phyloP scores from a whole-genome alignment of 2,113 vertebrate species.

The Pao palembangensis region DNA sequence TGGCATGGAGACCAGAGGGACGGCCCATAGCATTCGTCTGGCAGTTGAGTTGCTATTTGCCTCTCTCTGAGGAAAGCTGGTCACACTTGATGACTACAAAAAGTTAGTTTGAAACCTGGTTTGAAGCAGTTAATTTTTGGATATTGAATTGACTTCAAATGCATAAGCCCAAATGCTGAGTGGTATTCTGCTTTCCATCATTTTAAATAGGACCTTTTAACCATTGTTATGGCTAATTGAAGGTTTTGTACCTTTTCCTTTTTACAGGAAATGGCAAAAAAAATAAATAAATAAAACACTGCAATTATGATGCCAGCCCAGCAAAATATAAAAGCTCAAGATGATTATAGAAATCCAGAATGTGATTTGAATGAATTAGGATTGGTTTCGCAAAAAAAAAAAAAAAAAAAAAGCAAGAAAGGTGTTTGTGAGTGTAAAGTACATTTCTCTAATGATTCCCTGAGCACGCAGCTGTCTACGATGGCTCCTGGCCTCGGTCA shows the following conservation, averaged over 20 bases:
- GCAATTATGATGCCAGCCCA: conserved; percentile 46
- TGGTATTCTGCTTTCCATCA: background rate
- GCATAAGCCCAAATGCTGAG: conserved; percentile 25
- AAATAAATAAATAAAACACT: conserved; percentile 63
- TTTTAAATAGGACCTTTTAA: conserved; percentile 25
- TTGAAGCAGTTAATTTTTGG: conserved; percentile 17
- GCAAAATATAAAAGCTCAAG: conserved; percentile 14
- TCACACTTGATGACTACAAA: too few species aligned
- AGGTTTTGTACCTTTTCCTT: conserved; percentile 72
- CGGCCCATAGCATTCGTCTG: conserved; percentile 46
- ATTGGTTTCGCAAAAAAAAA: too few species aligned
- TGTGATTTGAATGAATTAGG: too few species aligned
- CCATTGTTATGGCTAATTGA: conserved; percentile 63
- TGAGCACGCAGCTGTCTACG: background rate
- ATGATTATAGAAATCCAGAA: conserved; percentile 14
- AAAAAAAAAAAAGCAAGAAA: too few species aligned
- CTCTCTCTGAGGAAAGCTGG: background rate
- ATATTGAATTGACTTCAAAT: conserved; percentile 34
- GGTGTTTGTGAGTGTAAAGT: too few species aligned
- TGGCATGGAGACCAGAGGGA: conserved; percentile 24
- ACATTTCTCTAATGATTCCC: too few species aligned
- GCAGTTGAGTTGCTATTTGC: conserved; percentile 20
- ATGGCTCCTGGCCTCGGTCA: conserved; percentile 15
- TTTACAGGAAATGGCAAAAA: conserved; percentile 58
- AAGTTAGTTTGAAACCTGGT: conserved; percentile 7